Evolutionary conservation across 2,888 invertebrate genomes (phyloP).

Genomic region (Myopa tessellatipennis): DNA sequence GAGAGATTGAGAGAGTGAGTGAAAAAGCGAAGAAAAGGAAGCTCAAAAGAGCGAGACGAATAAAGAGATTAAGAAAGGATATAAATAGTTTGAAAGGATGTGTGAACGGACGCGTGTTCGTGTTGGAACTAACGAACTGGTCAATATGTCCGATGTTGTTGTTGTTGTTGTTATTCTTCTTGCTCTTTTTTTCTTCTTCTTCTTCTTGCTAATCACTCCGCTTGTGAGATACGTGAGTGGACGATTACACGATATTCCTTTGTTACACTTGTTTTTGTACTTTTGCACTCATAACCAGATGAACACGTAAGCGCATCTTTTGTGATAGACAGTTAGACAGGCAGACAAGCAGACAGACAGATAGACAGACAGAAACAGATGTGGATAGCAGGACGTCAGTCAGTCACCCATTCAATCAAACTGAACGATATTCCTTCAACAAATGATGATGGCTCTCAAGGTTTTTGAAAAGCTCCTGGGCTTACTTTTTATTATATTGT

Average conservation of each 20-base stretch:
- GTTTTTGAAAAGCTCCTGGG: too few species aligned
- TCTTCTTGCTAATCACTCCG: not conserved
- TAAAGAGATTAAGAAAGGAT: not conserved
- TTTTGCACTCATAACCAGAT: constrained; percentile 17
- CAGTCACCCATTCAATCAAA: too few species aligned
- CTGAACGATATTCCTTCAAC: too few species aligned
- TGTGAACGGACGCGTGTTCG: too few species aligned
- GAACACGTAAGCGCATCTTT: constrained; percentile 15
- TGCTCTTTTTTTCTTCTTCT: not conserved
- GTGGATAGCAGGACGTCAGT: too few species aligned
- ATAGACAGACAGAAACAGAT: too few species aligned
- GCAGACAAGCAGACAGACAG: too few species aligned
- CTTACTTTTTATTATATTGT: too few species aligned
- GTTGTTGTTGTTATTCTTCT: not conserved
- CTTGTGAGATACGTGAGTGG: constrained; percentile 6
- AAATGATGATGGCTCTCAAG: too few species aligned
- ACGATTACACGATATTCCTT: not conserved
- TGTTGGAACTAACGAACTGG: too few species aligned
- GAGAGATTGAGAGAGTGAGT: not conserved
- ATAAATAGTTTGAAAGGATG: not conserved
- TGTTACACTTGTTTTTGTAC: constrained; percentile 16
- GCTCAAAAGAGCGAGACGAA: not conserved
- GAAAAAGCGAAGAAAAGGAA: not conserved
- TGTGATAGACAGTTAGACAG: not conserved
- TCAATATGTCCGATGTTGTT: too few species aligned